Evolutionary conservation across 2,888 invertebrate species (phyloP), one percentile per base, ranked within the genome.

Genomic region (Carterocephalus palaemon): DNA sequence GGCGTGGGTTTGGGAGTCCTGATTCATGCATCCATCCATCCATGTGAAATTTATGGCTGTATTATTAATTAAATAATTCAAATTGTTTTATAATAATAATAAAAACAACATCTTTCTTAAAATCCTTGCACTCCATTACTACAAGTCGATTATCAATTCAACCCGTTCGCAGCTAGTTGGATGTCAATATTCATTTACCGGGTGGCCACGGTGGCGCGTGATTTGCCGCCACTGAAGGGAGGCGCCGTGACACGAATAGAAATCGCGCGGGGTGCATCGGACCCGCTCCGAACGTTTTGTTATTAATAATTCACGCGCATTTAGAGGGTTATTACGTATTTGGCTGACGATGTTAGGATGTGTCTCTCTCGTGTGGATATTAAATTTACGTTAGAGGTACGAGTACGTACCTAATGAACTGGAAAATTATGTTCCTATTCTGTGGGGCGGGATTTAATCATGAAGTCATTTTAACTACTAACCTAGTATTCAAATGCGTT

Each of bases 171-270:
- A 53, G 66, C 73, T 75, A 75, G 70, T 72, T 67, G 70, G 78
- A 72, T 81, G 85, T 85, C 85, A 85, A 84, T 85, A 85, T 83
- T 84, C 79, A 85, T 85, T 84, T 81, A 78, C 72, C 56, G 65
- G 57, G 67, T 59, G 67, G 70, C 63, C 66, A 60, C 67, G 58
- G 48, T 38, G 52, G 60, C 57, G 57, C 78, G 78, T 80, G 79
- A 80, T 80, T 78, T 75, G 75, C 74, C 76, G 69, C 60, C 54
- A 54, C 57, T 57, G 62, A 52, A 58, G 64, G 62, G 54, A 40
- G 40, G 23, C 48, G 52, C 51, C 74, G 80, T 75, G 80, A 62
- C 55, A 45, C 66, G 80, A 73, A 79, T 80, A 64, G 68, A 53
- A 66, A 74, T 74, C 70, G 46, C 53, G 55, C 54, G 62, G 57